These are phyloP conservation scores for Scolopax rusticola DNA, from an alignment of 2,797 vertebrate species.

Conservation along the genomic window DNA sequence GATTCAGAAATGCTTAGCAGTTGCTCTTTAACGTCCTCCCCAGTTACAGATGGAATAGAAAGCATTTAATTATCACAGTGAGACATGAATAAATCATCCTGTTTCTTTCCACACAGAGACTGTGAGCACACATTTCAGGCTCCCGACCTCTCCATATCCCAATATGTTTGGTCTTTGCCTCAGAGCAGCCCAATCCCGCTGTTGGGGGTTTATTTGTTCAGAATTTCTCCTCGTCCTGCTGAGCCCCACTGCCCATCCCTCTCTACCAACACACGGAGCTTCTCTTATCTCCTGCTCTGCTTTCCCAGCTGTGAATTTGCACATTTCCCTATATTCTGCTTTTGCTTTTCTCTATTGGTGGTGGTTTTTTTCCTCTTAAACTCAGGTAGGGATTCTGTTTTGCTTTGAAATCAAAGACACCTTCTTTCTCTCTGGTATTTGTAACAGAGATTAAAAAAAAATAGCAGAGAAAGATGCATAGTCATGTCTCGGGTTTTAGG, in stretches of 20 bases:
- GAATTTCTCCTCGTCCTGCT: background rate
- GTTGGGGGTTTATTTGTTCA: background rate
- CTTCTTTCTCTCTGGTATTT: background rate
- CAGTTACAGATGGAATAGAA: background rate
- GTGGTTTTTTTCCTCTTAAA: background rate
- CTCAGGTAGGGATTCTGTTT: background rate
- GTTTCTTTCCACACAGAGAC: background rate
- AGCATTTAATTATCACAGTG: slow-evolving; percentile 4
- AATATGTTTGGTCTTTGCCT: background rate
- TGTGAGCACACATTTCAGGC: background rate
- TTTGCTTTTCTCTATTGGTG: background rate
- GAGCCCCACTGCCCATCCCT: background rate
- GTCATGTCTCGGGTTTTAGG: fast-evolving
- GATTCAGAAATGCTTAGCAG: background rate
- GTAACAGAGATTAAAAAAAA: background rate
- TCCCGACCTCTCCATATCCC: background rate
- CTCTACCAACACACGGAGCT: background rate
- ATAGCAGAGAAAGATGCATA: fast-evolving
- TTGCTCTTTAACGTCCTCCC: background rate
- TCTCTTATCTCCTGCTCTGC: fast-evolving
- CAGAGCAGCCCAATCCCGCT: background rate
- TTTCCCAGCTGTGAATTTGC: background rate
- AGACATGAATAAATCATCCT: background rate
- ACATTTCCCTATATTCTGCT: fast-evolving
- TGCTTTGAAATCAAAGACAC: background rate